phyloP scores from a whole-genome alignment of 1,140 invertebrate genomes.

The Cherax destructor region DNA sequence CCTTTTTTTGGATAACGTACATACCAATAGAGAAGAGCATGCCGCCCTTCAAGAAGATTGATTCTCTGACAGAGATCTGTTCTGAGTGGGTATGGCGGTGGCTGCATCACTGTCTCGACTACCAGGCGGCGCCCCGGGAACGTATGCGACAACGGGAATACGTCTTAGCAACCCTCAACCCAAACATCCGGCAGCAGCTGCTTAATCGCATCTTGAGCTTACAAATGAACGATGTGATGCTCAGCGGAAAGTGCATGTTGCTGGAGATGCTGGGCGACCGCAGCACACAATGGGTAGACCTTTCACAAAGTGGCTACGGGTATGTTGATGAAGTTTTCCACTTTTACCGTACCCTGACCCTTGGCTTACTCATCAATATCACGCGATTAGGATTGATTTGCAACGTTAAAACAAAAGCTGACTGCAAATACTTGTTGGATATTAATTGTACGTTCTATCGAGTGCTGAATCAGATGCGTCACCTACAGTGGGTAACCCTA shows the following conservation, averaged over 20 bases:
- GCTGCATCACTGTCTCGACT: slow-evolving; percentile 14
- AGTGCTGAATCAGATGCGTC: slow-evolving; percentile 24
- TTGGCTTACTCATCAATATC: slow-evolving; percentile 8
- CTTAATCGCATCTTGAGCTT: neutral
- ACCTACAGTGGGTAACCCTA: slow-evolving; percentile 51
- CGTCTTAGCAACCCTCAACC: slow-evolving; percentile 1
- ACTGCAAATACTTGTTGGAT: slow-evolving; percentile 32
- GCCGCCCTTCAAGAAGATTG: slow-evolving; percentile 14
- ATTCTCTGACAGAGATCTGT: slow-evolving; percentile 7
- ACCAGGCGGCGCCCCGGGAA: neutral
- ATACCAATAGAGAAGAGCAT: neutral
- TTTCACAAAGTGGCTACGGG: neutral
- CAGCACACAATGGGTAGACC: slow-evolving; percentile 31
- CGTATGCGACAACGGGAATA: slow-evolving; percentile 19
- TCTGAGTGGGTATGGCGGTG: slow-evolving; percentile 32
- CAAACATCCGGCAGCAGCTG: slow-evolving; percentile 29
- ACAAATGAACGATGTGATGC: neutral
- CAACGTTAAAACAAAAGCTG: neutral
- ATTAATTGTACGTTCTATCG: slow-evolving; percentile 46
- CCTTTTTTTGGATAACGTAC: neutral
- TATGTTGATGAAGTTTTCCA: slow-evolving; percentile 50
- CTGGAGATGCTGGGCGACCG: slow-evolving; percentile 41
- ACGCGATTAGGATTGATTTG: slow-evolving; percentile 37
- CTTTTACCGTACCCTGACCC: slow-evolving; percentile 39
- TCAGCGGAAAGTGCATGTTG: slow-evolving; percentile 33